phyloP scores from a whole-genome alignment of 2,888 invertebrate genomes.

The Ectobius pallidus region DNA sequence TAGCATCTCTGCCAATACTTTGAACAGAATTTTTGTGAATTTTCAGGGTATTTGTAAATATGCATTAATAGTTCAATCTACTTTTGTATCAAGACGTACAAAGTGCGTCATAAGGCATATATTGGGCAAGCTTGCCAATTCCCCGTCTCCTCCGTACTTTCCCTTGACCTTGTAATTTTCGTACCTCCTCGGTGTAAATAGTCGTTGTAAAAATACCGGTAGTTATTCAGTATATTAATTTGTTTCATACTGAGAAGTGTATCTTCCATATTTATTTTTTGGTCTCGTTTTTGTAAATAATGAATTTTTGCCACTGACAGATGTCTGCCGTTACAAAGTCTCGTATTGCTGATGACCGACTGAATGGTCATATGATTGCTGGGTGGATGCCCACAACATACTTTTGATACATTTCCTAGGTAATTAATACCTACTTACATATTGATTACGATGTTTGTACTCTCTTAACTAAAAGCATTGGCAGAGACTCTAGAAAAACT shows the following conservation, averaged over 20 bases:
- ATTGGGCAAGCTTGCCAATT: constrained; percentile 27
- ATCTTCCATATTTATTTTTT: constrained; percentile 46
- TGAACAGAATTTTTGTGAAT: constrained; percentile 43
- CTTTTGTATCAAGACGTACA: constrained; percentile 41
- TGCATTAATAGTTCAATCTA: constrained; percentile 43
- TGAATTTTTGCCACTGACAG: constrained; percentile 43
- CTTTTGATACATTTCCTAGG: constrained; percentile 44
- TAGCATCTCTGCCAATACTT: constrained; percentile 45
- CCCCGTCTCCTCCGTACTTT: constrained; percentile 35
- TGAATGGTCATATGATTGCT: background rate
- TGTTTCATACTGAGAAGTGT: constrained; percentile 45
- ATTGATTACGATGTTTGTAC: constrained; percentile 41
- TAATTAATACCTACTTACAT: constrained; percentile 40
- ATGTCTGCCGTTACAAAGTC: constrained; percentile 31
- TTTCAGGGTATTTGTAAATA: constrained; percentile 48
- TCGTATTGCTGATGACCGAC: constrained; percentile 9
- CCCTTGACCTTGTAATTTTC: constrained; percentile 38
- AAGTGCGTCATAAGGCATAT: constrained; percentile 23
- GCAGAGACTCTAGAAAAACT: constrained; percentile 43
- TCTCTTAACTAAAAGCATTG: constrained; percentile 42
- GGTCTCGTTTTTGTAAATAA: constrained; percentile 47
- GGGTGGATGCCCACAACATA: constrained; percentile 31
- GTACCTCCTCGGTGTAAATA: constrained; percentile 47
- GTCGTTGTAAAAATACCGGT: constrained; percentile 48
- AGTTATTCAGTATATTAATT: constrained; percentile 46